Conservation (phyloP, 2,888 invertebrate species). For the Drosophila mimica region DNA sequence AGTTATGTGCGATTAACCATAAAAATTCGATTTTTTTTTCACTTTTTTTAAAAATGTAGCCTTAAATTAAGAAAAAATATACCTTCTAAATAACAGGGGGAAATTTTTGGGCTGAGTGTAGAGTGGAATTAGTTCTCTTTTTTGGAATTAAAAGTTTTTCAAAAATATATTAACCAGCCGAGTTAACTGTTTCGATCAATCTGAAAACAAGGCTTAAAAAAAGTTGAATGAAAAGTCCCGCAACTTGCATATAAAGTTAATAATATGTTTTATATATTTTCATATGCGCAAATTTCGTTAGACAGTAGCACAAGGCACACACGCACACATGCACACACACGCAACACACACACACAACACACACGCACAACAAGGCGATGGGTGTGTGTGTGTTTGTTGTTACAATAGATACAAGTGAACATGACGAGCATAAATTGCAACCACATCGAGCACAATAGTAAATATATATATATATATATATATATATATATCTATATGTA, state of each 20-base stretch:
- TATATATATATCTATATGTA: constrained; percentile 14
- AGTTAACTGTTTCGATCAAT: background rate
- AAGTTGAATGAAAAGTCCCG: background rate
- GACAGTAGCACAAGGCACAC: constrained; percentile 33
- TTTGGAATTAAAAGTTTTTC: background rate
- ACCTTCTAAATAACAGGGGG: background rate
- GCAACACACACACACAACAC: background rate
- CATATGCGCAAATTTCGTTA: constrained; percentile 36
- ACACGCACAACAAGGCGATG: constrained; percentile 14
- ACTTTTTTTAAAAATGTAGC: background rate
- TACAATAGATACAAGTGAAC: constrained; percentile 30
- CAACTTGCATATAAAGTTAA: background rate
- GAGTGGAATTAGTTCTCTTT: background rate
- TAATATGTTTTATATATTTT: background rate
- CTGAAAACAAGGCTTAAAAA: background rate
- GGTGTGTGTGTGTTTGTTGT: background rate
- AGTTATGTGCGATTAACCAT: background rate
- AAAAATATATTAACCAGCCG: background rate
- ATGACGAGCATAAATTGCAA: constrained; percentile 57
- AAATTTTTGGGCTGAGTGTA: background rate
- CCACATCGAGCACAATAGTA: constrained; percentile 67
- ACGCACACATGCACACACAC: constrained; percentile 14
- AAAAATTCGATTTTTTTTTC: fast-evolving
- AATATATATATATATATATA: constrained; percentile 7
- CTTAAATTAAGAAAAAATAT: background rate